phyloP scores from a whole-genome alignment of 2,888 invertebrate genomes.

The Dasysyrphus albostriatus region DNA sequence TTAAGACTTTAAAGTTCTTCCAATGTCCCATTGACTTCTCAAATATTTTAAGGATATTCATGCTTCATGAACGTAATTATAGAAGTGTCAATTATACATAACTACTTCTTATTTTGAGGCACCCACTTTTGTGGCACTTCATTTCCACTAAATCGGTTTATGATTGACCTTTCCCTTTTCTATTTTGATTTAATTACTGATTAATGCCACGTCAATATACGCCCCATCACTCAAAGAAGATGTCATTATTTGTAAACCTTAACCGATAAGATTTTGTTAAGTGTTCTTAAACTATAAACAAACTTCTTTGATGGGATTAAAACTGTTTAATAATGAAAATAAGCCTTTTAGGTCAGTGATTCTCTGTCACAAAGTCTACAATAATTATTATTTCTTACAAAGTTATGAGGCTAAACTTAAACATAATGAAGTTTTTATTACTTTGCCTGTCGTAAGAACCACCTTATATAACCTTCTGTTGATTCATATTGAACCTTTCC shows the following conservation, averaged over 20 bases:
- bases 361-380: neutral
- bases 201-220: neutral
- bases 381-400: too few species aligned
- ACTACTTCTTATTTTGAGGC: neutral
- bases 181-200: neutral
- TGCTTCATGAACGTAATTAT: too few species aligned
- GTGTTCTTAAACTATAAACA: neutral
- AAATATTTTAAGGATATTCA: neutral
- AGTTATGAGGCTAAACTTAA: neutral
- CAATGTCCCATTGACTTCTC: too few species aligned
- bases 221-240: neutral
- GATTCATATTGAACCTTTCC: too few species aligned
- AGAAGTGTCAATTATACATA: neutral
- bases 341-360: neutral
- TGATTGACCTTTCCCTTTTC: neutral
- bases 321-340: neutral
- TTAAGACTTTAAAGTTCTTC: neutral
- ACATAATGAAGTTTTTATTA: too few species aligned
- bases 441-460: too few species aligned
- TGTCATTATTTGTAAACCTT: neutral
- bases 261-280: neutral
- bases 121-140: slow-evolving; percentile 7
- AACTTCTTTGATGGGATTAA: slow-evolving; percentile 3
- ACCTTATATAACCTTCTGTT: too few species aligned
- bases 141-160: neutral